Evolutionary conservation across 1,140 invertebrate species (phyloP).

Genomic region (Forficula auricularia): DNA sequence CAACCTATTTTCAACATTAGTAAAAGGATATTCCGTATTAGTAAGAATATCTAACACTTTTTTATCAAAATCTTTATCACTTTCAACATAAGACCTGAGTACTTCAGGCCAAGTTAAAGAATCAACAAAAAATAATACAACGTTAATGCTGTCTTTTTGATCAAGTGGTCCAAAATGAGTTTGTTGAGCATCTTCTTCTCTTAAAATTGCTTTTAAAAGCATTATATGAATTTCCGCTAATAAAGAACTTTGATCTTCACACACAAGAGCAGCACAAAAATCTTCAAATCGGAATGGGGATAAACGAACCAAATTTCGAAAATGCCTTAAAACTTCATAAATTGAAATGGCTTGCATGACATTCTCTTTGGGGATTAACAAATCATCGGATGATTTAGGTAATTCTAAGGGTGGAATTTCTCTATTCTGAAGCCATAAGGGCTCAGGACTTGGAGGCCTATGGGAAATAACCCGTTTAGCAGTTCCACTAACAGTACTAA

Average conservation of each 20-base stretch:
- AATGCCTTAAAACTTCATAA: constrained; percentile 87
- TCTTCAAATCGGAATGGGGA: constrained; percentile 93
- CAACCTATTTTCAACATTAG: constrained; percentile 60
- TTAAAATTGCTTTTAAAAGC: constrained; percentile 71
- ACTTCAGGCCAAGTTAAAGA: constrained; percentile 88
- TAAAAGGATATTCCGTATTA: constrained; percentile 74
- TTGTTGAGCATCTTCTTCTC: constrained; percentile 88
- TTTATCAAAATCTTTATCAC: constrained; percentile 63
- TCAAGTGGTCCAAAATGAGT: constrained; percentile 90
- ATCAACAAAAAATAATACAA: constrained; percentile 80
- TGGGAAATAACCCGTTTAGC: constrained; percentile 21
- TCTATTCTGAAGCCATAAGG: constrained; percentile 60
- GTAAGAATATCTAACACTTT: constrained; percentile 47
- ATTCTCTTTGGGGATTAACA: constrained; percentile 59
- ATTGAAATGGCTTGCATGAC: constrained; percentile 66
- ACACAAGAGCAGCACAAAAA: constrained; percentile 78
- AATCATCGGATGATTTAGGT: constrained; percentile 78
- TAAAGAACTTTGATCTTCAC: constrained; percentile 78
- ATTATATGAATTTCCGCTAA: constrained; percentile 84
- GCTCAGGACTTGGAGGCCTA: constrained; percentile 65
- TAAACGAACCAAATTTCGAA: constrained; percentile 70
- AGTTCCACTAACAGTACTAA: constrained; percentile 46
- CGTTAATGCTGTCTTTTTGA: constrained; percentile 90
- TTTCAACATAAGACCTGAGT: constrained; percentile 71
- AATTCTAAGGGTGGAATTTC: constrained; percentile 58